A percentile compares a stretch with the other conserved stretches of the same genome.
phyloP scores from a whole-genome alignment of 2,797 vertebrate genomes.

The Lithobates sylvaticus region DNA sequence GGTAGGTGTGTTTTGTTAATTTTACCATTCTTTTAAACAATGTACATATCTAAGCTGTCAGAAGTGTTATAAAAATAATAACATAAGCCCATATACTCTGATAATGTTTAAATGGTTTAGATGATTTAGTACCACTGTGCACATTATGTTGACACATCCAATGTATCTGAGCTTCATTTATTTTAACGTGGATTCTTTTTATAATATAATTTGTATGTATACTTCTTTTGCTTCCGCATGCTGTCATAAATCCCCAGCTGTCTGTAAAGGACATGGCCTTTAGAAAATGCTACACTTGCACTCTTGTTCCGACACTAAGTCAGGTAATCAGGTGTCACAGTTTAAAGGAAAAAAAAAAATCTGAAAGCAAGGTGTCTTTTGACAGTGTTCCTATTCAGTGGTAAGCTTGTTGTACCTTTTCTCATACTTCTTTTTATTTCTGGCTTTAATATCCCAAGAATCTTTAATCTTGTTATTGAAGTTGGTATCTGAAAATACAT shows the following conservation, averaged over 20 bases:
- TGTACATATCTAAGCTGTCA: too few species aligned
- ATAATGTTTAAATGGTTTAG: too few species aligned
- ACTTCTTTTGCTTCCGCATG: neutral
- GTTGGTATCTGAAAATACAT: constrained; percentile 44
- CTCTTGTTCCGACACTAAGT: constrained; percentile 8
- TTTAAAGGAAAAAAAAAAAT: constrained; percentile 3
- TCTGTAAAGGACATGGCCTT: neutral
- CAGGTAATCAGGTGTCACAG: constrained; percentile 3
- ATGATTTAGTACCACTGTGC: too few species aligned
- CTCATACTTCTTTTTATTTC: constrained; percentile 35
- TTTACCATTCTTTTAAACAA: too few species aligned
- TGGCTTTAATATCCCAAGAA: constrained; percentile 38
- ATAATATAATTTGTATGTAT: too few species aligned
- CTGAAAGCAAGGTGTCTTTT: constrained; percentile 19
- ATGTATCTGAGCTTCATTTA: too few species aligned
- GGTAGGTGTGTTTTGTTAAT: too few species aligned
- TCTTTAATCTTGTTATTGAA: constrained; percentile 45
- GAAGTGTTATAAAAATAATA: too few species aligned
- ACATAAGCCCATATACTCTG: too few species aligned
- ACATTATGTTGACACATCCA: too few species aligned
- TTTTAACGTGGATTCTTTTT: too few species aligned
- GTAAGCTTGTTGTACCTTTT: constrained; percentile 20
- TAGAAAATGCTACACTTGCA: neutral
- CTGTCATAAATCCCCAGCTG: constrained; percentile 1
- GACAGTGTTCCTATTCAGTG: neutral